phyloP scores from a whole-genome alignment of 2,888 invertebrate species.

The Pristionchus mayeri region DNA sequence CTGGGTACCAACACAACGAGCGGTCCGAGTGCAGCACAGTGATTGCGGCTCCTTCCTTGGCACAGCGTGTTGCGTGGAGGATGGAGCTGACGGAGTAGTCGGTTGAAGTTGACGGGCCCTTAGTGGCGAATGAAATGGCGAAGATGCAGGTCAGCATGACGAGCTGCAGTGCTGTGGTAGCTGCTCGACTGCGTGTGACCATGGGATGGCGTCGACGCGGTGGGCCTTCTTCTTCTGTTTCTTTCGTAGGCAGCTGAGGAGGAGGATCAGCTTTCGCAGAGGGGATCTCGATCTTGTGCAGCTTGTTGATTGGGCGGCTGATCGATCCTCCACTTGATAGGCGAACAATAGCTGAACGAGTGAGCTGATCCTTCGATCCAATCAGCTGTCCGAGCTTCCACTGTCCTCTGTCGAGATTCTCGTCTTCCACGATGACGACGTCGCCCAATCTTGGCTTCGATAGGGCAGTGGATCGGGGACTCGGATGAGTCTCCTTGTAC shows the following conservation, averaged over 20 bases:
- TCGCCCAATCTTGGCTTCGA: not conserved
- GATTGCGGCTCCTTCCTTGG: not conserved
- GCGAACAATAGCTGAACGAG: slow-evolving; percentile 26
- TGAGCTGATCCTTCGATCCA: slow-evolving; percentile 21
- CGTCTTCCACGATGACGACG: slow-evolving; percentile 42
- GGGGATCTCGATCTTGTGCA: slow-evolving; percentile 44
- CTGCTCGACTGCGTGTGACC: not conserved
- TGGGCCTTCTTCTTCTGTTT: not conserved
- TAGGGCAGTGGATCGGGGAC: not conserved
- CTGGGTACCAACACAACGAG: slow-evolving; percentile 37
- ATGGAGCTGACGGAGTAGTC: not conserved
- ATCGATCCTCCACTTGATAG: slow-evolving; percentile 34
- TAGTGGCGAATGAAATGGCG: not conserved
- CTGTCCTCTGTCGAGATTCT: slow-evolving; percentile 23
- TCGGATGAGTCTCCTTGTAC: not conserved
- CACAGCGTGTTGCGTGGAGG: slow-evolving; percentile 16
- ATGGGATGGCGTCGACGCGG: not conserved
- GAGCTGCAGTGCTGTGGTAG: not conserved
- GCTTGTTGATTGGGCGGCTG: slow-evolving; percentile 32
- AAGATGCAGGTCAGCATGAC: not conserved
- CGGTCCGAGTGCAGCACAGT: not conserved
- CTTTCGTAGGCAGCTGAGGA: not conserved
- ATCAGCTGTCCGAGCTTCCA: slow-evolving; percentile 36
- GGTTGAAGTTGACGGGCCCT: not conserved
- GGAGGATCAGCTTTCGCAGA: not conserved